Evolutionary conservation across 2,797 vertebrate species (phyloP).

Genomic region (Semotilus atromaculatus): DNA sequence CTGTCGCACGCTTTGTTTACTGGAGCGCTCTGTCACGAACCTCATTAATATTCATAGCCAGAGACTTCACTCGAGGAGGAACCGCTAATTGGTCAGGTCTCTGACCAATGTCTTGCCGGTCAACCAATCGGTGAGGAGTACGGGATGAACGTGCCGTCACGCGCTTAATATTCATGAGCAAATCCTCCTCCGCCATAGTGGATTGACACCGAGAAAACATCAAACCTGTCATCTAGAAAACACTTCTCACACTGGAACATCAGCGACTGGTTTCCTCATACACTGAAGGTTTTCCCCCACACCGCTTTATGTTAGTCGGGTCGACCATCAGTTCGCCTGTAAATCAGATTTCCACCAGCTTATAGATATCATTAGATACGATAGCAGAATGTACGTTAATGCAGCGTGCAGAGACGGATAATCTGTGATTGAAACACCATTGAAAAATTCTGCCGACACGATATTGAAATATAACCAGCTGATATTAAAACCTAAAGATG

Average conservation of each 20-base stretch:
- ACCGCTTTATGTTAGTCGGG: background rate
- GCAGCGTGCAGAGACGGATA: background rate
- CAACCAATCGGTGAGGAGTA: background rate
- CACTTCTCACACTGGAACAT: too few relatives aligned
- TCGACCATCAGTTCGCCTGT: background rate
- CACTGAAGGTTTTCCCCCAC: background rate
- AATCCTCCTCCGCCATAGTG: background rate
- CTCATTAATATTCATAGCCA: background rate
- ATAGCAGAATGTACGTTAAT: background rate
- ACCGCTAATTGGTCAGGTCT: background rate
- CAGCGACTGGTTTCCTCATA: background rate
- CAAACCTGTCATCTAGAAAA: background rate
- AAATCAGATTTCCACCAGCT: background rate
- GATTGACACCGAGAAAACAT: background rate
- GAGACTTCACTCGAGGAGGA: background rate
- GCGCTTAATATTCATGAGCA: background rate
- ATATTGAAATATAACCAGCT: background rate
- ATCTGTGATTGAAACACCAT: background rate
- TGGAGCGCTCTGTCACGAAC: slow-evolving; percentile 4
- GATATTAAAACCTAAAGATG: background rate
- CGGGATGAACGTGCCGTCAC: background rate
- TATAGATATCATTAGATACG: background rate
- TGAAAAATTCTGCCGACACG: too few relatives aligned
- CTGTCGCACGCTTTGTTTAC: background rate
- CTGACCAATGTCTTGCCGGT: background rate